Percentiles rank a stretch among this genome's conserved stretches.
phyloP scores from a whole-genome alignment of 2,113 vertebrate genomes.

The Pygathrix nemaeus region DNA sequence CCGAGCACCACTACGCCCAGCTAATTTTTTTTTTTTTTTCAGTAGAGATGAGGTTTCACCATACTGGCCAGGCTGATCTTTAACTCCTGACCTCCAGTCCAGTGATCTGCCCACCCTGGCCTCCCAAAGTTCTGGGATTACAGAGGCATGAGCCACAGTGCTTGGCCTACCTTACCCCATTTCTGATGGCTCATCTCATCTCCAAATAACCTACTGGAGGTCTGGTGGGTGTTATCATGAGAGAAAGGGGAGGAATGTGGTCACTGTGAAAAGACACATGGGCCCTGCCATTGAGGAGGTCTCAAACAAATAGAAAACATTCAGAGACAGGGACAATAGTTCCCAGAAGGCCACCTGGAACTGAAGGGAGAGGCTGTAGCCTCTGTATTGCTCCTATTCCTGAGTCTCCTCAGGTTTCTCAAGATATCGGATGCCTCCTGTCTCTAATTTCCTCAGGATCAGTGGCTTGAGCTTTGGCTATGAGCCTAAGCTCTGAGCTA shows the following conservation, averaged over 20 bases:
- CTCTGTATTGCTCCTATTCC: neutral
- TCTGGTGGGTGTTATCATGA: neutral
- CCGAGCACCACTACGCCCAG: no score
- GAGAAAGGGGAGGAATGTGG: neutral
- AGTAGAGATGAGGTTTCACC: no score
- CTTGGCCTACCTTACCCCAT: no score
- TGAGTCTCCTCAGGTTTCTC: conserved; percentile 2
- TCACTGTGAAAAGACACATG: neutral
- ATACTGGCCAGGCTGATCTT: no score
- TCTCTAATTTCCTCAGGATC: conserved; percentile 43
- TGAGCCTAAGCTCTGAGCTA: neutral
- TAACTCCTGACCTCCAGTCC: no score
- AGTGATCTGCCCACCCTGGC: no score
- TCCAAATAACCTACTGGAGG: neutral
- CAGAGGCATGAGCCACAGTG: no score
- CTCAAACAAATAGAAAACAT: neutral
- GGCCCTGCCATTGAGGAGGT: neutral
- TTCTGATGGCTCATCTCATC: neutral
- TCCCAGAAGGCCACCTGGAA: neutral
- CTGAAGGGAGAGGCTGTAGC: neutral
- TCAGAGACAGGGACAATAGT: neutral
- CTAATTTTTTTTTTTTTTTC: no score
- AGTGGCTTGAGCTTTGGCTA: neutral
- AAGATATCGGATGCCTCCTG: neutral
- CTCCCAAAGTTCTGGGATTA: no score